phyloP scores from a whole-genome alignment of 2,888 invertebrate species.

The Miltochrista miniata region DNA sequence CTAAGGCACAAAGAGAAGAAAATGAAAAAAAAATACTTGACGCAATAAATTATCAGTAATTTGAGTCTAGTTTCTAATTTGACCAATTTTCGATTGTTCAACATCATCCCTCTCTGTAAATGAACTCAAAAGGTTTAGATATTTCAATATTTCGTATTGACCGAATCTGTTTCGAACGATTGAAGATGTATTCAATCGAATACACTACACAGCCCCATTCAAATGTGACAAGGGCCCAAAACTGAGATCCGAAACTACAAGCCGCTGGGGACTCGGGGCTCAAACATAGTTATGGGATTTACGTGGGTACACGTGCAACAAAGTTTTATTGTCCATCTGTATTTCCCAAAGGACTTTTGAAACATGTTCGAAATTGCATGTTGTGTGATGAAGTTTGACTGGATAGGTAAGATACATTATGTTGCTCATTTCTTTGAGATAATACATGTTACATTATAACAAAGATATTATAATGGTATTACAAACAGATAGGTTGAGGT shows the following conservation, averaged over 20 bases:
- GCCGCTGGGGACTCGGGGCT: slow-evolving; percentile 53
- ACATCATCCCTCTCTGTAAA: too few species aligned
- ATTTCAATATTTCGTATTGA: too few species aligned
- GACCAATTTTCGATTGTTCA: too few species aligned
- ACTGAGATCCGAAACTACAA: slow-evolving; percentile 49
- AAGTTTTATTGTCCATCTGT: slow-evolving; percentile 68
- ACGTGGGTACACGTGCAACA: slow-evolving; percentile 69
- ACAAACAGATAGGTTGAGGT: too few species aligned
- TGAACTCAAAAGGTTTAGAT: too few species aligned
- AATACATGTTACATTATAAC: background rate
- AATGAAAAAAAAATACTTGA: too few species aligned
- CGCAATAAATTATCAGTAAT: too few species aligned
- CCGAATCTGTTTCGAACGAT: too few species aligned
- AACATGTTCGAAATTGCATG: slow-evolving; percentile 61
- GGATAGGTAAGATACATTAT: background rate
- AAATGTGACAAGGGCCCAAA: slow-evolving; percentile 26
- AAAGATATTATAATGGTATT: too few species aligned
- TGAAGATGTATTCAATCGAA: slow-evolving; percentile 15
- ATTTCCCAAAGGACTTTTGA: slow-evolving; percentile 67
- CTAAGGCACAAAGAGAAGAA: too few species aligned
- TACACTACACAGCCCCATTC: slow-evolving; percentile 13
- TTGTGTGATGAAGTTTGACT: too few species aligned
- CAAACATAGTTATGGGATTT: slow-evolving; percentile 70
- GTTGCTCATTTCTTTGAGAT: background rate
- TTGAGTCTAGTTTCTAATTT: too few species aligned